These are phyloP conservation scores for Lates calcarifer DNA, from an alignment of 2,113 vertebrate genomes.

Conservation along the genomic window DNA sequence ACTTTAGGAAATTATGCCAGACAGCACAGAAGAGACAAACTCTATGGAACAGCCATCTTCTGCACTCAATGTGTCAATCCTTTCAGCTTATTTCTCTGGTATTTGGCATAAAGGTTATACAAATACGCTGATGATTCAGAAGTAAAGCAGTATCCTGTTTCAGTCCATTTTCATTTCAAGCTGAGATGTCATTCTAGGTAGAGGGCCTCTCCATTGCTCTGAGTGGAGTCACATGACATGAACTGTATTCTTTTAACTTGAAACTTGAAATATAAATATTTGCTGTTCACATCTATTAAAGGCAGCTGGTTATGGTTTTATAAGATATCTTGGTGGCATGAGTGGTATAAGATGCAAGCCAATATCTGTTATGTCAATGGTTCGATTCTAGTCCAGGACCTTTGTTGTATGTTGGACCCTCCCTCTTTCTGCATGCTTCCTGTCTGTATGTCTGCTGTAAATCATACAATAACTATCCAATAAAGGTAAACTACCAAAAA, in stretches of 20 bases:
- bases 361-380: background rate
- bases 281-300: background rate
- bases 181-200: slow-evolving; percentile 46
- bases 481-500: background rate
- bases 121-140: slow-evolving; percentile 52
- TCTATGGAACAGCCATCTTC: slow-evolving; percentile 59
- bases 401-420: background rate
- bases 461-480: background rate
- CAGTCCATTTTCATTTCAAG: slow-evolving; percentile 58
- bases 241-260: background rate
- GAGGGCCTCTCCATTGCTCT: slow-evolving; percentile 12
- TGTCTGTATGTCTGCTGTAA: slow-evolving; percentile 7
- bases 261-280: background rate
- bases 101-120: slow-evolving; percentile 56
- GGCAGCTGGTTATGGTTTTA: background rate
- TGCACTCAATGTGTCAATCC: slow-evolving; percentile 45
- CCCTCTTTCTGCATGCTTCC: background rate
- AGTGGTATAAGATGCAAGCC: background rate
- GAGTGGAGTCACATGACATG: slow-evolving; percentile 27
- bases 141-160: slow-evolving; percentile 60
- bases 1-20: slow-evolving; percentile 30
- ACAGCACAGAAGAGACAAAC: slow-evolving; percentile 26
- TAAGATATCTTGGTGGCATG: background rate
- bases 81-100: slow-evolving; percentile 49
- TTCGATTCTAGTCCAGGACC: background rate